These are phyloP conservation scores for Apocheima hispidaria DNA, from an alignment of 2,888 invertebrate genomes.

Conservation along the genomic window DNA sequence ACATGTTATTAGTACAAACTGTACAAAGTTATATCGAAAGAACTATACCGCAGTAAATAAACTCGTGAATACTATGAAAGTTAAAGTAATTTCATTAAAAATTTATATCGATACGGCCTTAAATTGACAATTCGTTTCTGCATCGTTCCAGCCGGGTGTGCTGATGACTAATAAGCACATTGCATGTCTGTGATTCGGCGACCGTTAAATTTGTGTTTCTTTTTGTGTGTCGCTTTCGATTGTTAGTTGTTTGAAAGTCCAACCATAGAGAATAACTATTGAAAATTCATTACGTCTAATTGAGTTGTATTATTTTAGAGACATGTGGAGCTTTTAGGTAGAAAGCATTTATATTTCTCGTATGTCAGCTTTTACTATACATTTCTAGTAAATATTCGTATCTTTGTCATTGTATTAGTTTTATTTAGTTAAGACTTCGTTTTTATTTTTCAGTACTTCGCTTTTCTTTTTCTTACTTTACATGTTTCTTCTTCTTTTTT, in stretches of 20 bases:
- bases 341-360: background rate
- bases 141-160: background rate
- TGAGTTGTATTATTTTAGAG: background rate
- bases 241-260: conserved; percentile 16
- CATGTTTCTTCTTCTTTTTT: background rate
- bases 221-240: conserved; percentile 16
- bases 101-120: background rate
- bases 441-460: too few relatives aligned
- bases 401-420: too few relatives aligned
- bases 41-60: conserved; percentile 2
- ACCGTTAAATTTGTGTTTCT: conserved; percentile 18
- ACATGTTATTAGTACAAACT: conserved; percentile 3
- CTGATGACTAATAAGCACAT: conserved; percentile 23
- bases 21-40: background rate
- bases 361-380: too few relatives aligned
- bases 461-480: too few relatives aligned
- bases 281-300: conserved; percentile 1
- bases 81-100: background rate
- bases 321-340: background rate
- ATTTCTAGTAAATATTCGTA: too few relatives aligned
- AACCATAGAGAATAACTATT: conserved; percentile 11
- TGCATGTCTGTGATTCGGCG: conserved; percentile 19
- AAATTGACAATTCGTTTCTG: background rate
- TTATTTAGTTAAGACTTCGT: too few relatives aligned
- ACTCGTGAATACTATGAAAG: background rate